phyloP scores from a whole-genome alignment of 2,113 vertebrate genomes.

The Plecotus auritus region DNA sequence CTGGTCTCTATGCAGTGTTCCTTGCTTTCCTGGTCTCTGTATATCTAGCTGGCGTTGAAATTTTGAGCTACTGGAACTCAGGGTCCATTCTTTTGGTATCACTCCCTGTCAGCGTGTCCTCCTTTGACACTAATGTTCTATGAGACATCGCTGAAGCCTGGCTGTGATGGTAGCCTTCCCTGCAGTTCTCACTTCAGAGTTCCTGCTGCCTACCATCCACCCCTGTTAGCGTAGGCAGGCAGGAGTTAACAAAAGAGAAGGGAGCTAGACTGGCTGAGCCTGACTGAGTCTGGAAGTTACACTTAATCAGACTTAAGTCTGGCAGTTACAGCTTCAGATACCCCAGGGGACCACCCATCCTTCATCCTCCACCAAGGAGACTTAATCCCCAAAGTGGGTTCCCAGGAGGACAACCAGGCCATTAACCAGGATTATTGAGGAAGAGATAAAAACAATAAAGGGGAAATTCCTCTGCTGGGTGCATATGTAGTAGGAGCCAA shows the following conservation, averaged over 20 bases:
- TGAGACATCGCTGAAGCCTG: neutral
- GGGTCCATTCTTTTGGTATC: neutral
- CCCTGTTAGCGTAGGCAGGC: neutral
- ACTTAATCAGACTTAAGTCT: neutral
- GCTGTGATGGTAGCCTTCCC: neutral
- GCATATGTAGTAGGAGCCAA: neutral
- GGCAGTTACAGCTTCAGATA: neutral
- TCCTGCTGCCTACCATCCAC: neutral
- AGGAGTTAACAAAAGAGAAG: neutral
- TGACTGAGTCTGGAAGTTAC: neutral
- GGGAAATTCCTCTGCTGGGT: neutral
- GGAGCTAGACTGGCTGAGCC: neutral
- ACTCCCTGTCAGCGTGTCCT: neutral
- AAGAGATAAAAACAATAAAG: neutral
- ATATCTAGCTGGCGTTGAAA: neutral
- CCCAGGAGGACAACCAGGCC: neutral
- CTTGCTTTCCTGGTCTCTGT: neutral
- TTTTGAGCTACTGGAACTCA: neutral
- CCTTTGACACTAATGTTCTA: neutral
- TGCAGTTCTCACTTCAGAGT: neutral
- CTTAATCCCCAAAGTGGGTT: neutral
- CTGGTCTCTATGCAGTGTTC: neutral
- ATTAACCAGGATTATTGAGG: neutral
- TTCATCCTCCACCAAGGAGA: neutral
- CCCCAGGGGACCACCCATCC: neutral